Base-by-base conservation (phyloP, 2,113 vertebrate genomes). In the Calidris pugnax region DNA sequence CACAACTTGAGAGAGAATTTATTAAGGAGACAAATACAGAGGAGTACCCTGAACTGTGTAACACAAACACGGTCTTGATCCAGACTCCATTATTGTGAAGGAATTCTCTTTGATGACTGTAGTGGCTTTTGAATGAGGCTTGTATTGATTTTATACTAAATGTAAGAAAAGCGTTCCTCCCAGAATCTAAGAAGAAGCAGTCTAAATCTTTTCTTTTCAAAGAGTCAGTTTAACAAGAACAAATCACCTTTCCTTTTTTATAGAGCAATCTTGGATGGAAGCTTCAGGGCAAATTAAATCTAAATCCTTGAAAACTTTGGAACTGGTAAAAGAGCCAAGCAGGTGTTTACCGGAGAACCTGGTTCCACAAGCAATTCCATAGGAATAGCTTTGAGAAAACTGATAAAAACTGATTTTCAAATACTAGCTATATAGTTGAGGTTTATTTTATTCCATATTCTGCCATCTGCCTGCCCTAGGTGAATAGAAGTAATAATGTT, bases 91-190 rank as follows among this genome's bases (percentile, higher is more conserved):
- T 59, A 85, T 24, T 18, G 57, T 13, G 72, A 77, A 22, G 37
- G 26, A 86, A 90, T 13, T 22, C 55, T 90, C 78, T 83, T 66
- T 55, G 39, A 33, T 62, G 50, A 12, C 73, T 63, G 10, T 47
- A 91, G 92, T 85, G 81, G 77, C 69, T 91, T 95, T 95, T 87
- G 79, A 79, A 95, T 83, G 71, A 87, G 89, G n/a, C 73, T 92
- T 79, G 32, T 87, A 96, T 89, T 82, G 95, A 95, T 96, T 95
- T 91, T 95, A 30, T 63, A 69, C 45, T 53, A 41, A 62, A 43
- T 50, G 77, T 33, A 73, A 84, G 76, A 14, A 22, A 82, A 85
- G 4, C 2, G 4, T 79, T 91, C 27, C 62, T 91, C 68, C 9
- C 45, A 30, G 77, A 82, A 57, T 22, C 66, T 12, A 6, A 69